Evolutionary conservation across 1,140 invertebrate genomes (phyloP), one percentile per base, ranked within the genome.

Genomic region (Streblospio benedicti): DNA sequence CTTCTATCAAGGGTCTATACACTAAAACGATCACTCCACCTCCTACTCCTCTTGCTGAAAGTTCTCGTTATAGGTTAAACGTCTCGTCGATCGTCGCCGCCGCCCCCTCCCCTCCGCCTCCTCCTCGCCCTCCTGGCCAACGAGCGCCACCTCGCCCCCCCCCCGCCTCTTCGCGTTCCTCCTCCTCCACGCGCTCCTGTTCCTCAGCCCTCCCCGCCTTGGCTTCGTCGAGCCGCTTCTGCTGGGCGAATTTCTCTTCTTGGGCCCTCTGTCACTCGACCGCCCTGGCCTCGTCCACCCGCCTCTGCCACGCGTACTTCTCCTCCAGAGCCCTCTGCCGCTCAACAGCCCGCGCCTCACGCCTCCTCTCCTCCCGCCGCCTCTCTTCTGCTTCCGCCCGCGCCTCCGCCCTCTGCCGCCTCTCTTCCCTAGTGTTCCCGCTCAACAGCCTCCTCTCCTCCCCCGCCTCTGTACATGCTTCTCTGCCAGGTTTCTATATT

Each of bases 401-500:
- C 4, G 57, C 61, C 47, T 61, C 55, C 25, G 57, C 59, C 1
- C 63, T 59, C 12, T 63, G 61, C 12, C 63, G 52, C 1, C 53
- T 57, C 23, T 52, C 53, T 32, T 45, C 52, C 9, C 38, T 51
- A 18, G 38, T 52, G 1, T 38, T 49, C 23, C 35, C 51, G 43
- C 33, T 35, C 30, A 20, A n/a, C 27, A 33, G 33, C 20, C n/a
- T 47, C 23, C 35, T 55, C 32, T 28, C 35, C 1, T 28, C 50
- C 47, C 45, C 49, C 28, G 51, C 43, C 28, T 44, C 56, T 32
- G 31, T 51, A 12, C 20, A 33, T 32, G 32, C 44, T 56, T 62
- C 59, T 5, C 12, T 27, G 27, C 58, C 61, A 23, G 35, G 32
- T n/a, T 55, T 41, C n/a, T 14, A 4, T 31, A 63, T 58, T 4